phyloP scores from a whole-genome alignment of 2,113 vertebrate genomes.

The Bufo gargarizans region DNA sequence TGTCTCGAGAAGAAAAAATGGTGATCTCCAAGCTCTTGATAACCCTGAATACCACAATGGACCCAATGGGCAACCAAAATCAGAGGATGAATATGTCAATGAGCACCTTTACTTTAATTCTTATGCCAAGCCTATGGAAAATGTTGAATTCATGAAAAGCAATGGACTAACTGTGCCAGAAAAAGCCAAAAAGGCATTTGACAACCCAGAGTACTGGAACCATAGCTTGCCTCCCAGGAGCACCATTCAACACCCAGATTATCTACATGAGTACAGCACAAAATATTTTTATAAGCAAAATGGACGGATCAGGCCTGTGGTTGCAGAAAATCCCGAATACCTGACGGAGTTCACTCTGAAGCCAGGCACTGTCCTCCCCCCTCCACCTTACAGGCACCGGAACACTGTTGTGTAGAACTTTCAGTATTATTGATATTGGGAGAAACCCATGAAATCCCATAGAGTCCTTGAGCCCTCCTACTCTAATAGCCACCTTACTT shows the following conservation, averaged over 20 bases:
- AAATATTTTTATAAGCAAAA: conserved; percentile 97
- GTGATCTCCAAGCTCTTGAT: conserved; percentile 90
- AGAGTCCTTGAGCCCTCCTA: conserved; percentile 46
- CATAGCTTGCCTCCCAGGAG: conserved; percentile 91
- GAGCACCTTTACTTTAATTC: conserved; percentile 95
- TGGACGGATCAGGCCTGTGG: conserved; percentile 86
- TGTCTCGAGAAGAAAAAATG: conserved; percentile 87
- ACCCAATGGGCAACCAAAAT: conserved; percentile 80
- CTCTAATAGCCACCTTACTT: conserved; percentile 44
- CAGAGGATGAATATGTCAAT: conserved; percentile 90
- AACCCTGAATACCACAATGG: conserved; percentile 91
- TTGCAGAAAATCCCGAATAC: conserved; percentile 95
- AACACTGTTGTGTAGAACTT: conserved; percentile 93
- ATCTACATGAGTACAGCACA: conserved; percentile 86
- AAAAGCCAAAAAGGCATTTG: conserved; percentile 93
- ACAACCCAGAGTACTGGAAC: conserved; percentile 98
- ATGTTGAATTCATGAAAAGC: conserved; percentile 83
- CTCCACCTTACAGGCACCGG: conserved; percentile 95
- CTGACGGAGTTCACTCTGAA: conserved; percentile 93
- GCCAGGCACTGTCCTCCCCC: conserved; percentile 88
- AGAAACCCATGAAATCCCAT: conserved; percentile 57
- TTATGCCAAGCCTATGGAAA: conserved; percentile 80
- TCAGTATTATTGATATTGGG: conserved; percentile 49
- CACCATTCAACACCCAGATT: conserved; percentile 87
- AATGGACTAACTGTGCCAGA: conserved; percentile 79